These are phyloP conservation scores for Poeciliopsis occidentalis DNA, from an alignment of 2,113 vertebrate genomes.

Conservation along the genomic window DNA sequence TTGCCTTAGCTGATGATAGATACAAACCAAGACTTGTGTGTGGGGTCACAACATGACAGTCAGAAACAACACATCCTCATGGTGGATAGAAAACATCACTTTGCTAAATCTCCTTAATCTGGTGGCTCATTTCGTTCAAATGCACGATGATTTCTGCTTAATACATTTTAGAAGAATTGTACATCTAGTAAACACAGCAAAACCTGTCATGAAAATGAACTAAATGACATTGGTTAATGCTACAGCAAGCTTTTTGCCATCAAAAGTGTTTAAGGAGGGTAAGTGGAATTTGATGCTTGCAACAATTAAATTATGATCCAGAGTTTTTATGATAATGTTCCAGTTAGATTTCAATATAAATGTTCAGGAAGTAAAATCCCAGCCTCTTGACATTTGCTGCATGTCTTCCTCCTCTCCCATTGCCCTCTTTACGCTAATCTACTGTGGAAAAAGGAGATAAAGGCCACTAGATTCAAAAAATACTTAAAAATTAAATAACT, in stretches of 20 bases:
- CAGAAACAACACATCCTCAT: constrained; percentile 58
- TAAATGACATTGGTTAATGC: constrained; percentile 74
- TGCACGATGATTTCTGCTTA: constrained; percentile 74
- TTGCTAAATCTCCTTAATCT: constrained; percentile 79
- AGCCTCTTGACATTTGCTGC: too few relatives aligned
- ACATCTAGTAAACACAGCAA: constrained; percentile 64
- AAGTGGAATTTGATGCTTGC: constrained; percentile 49
- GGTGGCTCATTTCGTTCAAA: constrained; percentile 69
- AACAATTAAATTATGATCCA: constrained; percentile 69
- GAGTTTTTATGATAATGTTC: constrained; percentile 37
- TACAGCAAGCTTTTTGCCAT: constrained; percentile 67
- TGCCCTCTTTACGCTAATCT: too few relatives aligned
- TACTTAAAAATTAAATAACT: too few relatives aligned
- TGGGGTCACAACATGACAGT: constrained; percentile 62
- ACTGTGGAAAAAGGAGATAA: too few relatives aligned
- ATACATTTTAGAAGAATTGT: constrained; percentile 79
- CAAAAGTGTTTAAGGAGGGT: constrained; percentile 51
- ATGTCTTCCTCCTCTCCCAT: too few relatives aligned
- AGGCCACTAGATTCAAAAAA: too few relatives aligned
- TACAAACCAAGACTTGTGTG: neutral
- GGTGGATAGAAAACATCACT: constrained; percentile 76
- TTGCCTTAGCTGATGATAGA: too few relatives aligned
- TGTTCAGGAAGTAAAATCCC: too few relatives aligned
- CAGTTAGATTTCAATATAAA: too few relatives aligned
- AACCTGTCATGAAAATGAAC: constrained; percentile 75